These are phyloP conservation scores for Epinephelus awoara DNA, from an alignment of 2,797 vertebrate genomes.

Conservation along the genomic window DNA sequence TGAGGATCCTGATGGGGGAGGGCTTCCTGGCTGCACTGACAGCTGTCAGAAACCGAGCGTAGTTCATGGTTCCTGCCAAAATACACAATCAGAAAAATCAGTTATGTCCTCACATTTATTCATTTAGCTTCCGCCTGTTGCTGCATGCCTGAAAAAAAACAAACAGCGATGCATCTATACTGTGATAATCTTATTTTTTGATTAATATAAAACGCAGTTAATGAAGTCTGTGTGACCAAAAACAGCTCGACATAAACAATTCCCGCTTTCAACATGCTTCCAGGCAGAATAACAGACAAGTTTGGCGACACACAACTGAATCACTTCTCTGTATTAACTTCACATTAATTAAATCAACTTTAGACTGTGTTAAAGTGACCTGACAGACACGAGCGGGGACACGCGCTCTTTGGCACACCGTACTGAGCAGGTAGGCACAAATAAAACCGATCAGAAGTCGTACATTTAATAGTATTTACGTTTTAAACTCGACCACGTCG, in stretches of 20 bases:
- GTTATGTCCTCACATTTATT: background rate
- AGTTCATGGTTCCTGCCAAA: slow-evolving; percentile 90
- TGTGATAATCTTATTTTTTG: background rate
- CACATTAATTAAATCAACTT: rapidly evolving
- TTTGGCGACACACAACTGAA: background rate
- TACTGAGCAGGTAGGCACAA: too few species aligned
- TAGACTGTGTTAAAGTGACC: background rate
- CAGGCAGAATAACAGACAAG: background rate
- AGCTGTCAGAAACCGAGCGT: slow-evolving; percentile 91
- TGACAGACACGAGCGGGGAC: background rate
- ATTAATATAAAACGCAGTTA: too few species aligned
- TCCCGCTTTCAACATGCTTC: background rate
- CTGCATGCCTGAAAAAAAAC: background rate
- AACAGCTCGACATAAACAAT: too few species aligned
- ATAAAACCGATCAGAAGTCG: too few species aligned
- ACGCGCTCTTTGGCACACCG: rapidly evolving
- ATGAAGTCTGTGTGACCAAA: rapidly evolving
- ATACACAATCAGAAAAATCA: background rate
- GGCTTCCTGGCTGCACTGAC: slow-evolving; percentile 90
- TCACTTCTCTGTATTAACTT: background rate
- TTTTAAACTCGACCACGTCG: background rate
- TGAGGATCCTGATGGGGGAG: slow-evolving; percentile 89
- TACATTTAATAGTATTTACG: background rate
- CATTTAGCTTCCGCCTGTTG: background rate
- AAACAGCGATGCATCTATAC: too few species aligned